phyloP scores from a whole-genome alignment of 53 echinoderm and acorn worm species.

The Luidia sarsii region DNA sequence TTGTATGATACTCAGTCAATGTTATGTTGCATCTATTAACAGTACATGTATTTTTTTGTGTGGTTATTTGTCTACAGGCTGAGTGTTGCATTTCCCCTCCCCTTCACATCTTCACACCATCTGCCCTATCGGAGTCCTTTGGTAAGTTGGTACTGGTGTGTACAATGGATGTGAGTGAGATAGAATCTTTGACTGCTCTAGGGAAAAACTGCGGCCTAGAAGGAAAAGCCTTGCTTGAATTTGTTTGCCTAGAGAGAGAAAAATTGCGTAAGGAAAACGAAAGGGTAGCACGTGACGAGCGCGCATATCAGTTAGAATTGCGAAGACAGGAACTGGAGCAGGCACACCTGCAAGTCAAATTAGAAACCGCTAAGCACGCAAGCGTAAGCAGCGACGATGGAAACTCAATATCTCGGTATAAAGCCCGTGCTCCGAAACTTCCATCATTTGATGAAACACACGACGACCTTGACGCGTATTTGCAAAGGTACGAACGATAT shows the following conservation, averaged over 20 bases:
- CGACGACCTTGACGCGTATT: conserved; percentile 36
- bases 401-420: background rate
- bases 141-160: no score
- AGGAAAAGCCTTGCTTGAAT: background rate
- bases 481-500: conserved; percentile 32
- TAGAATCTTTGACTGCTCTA: background rate
- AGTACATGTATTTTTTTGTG: no score
- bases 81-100: no score
- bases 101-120: no score
- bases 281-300: no score
- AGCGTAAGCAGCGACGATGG: background rate
- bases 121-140: no score
- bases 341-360: background rate
- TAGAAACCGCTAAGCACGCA: background rate
- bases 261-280: no score
- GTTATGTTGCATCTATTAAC: no score
- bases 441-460: conserved; percentile 18
- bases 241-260: no score
- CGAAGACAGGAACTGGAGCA: background rate
- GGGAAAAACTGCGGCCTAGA: background rate
- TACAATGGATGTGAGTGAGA: background rate
- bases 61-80: no score
- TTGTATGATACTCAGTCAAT: no score
- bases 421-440: conserved; percentile 11
- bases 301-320: no score